Percentiles rank a stretch among this genome's conserved stretches.
Conservation (phyloP, 2,797 vertebrate genomes). For the Leuciscus waleckii region DNA sequence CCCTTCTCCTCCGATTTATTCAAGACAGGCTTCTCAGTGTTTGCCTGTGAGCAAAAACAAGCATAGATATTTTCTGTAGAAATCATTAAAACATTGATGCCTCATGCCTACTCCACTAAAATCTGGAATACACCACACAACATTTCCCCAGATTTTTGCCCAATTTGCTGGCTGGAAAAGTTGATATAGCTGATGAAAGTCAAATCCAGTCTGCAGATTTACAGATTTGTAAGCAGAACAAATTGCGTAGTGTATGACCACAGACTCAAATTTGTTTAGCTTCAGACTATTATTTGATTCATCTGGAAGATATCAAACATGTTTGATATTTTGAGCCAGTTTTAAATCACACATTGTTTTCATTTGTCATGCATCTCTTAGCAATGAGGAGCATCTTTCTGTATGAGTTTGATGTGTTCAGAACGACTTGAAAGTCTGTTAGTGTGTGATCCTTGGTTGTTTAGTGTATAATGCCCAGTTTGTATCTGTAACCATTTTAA, state of each 20-base stretch:
- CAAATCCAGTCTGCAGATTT: constrained; percentile 6
- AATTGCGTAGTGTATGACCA: neutral
- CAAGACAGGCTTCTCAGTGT: constrained; percentile 87
- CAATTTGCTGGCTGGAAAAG: neutral
- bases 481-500: neutral
- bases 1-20: constrained; percentile 84
- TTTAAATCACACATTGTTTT: neutral
- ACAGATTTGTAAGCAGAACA: neutral
- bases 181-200: neutral
- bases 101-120: neutral
- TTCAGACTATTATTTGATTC: neutral
- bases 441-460: neutral
- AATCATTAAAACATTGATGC: constrained; percentile 6
- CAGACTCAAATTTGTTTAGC: neutral
- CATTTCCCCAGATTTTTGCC: neutral
- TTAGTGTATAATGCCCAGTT: neutral
- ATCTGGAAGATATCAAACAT: neutral
- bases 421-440: neutral
- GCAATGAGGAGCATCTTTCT: neutral
- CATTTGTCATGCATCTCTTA: neutral
- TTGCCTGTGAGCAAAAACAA: constrained; percentile 79
- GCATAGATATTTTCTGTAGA: constrained; percentile 20
- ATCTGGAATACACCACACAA: neutral
- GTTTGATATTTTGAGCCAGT: neutral
- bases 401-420: neutral